Base-by-base conservation (phyloP, 2,888 invertebrate species). In the Caenorhabditis sinica region DNA sequence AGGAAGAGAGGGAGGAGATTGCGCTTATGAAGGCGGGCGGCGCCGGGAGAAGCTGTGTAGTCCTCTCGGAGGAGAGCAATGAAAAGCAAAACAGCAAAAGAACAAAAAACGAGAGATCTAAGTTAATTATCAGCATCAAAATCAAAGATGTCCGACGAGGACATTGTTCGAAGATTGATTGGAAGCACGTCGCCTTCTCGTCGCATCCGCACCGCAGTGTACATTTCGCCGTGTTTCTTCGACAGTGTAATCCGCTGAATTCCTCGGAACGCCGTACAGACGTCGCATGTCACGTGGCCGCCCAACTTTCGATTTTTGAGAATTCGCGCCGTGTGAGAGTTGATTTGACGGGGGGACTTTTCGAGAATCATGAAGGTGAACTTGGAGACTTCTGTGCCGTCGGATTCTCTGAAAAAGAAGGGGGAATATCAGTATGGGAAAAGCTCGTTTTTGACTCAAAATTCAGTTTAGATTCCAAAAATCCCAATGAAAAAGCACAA, bases 281-380 rank as follows among this genome's bases (percentile, higher is more conserved):
- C 85, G 43, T 88, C 88, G 43, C 90, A 90, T 4, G 87, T 89
- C 11, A 87, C 82, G 60, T 90, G 90, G 5, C 88, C 87, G 49
- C 85, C 83, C n/a, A 85, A 77, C 51, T 90, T 89, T 17, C 88
- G 79, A 45, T 86, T 86, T 84, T 86, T 86, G 49, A 88, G 45
- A 53, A 88, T 80, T 61, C 88, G 23, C n/a, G 72, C 81, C 0
- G 82, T 61, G 20, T 84, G 51, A 15, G 75, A 43, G 36, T 84
- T 76, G 53, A 84, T 30, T 33, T 72, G 77, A 17, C 90, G 87
- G 58, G 40, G 76, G 66, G 86, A 96, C 96, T 95, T 96, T 96
- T 93, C 96, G 33, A 97, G 93, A 65, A 97, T 95, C 0, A 96
- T 94, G 93, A 96, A 97, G 0, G 95, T 95, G 93, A 95, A 97